Evolutionary conservation across 2,797 vertebrate genomes (phyloP).

Genomic region (Catharus ustulatus): DNA sequence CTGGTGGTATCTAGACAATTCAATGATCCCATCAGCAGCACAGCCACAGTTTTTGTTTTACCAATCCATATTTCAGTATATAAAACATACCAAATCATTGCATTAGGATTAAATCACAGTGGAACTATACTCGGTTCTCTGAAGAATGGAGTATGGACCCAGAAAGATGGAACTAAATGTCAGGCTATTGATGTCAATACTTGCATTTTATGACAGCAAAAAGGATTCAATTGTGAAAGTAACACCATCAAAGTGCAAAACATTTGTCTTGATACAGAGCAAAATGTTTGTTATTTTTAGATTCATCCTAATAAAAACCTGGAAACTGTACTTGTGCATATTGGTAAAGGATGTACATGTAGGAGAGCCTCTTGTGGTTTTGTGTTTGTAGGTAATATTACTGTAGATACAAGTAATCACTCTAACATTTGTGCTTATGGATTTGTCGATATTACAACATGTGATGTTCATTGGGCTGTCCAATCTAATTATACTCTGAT

Average conservation of each 20-base stretch:
- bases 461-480: background rate
- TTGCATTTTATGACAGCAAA: background rate
- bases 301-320: background rate
- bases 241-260: background rate
- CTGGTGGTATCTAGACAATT: background rate
- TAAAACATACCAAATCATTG: background rate
- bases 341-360: background rate
- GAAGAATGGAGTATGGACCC: background rate
- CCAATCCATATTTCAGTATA: background rate
- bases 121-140: background rate
- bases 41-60: background rate
- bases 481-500: background rate
- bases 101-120: background rate
- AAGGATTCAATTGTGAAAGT: background rate
- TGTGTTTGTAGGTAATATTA: background rate
- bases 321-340: background rate
- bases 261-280: background rate
- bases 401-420: background rate
- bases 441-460: background rate
- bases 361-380: background rate
- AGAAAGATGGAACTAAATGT: background rate
- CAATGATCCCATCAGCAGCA: background rate
- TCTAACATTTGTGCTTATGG: too few relatives aligned
- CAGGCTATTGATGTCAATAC: background rate
- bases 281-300: background rate